Evolutionary conservation across 2,797 vertebrate species (phyloP), one percentile per base, ranked within the genome.

Genomic region (Sebastes aleutianus): DNA sequence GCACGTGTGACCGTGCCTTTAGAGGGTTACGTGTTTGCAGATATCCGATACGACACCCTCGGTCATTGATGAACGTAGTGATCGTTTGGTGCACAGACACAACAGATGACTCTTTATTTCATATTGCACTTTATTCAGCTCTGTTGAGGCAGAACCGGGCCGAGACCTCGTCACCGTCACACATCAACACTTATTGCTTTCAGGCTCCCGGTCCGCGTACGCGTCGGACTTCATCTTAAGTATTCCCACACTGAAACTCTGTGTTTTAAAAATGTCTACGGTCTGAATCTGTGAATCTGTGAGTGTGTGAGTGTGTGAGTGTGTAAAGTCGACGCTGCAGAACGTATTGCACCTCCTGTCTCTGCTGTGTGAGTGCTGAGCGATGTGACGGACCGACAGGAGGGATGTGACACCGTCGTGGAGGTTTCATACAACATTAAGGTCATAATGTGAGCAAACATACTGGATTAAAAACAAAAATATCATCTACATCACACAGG

Each of bases 41-140:
- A 26, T 16, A 10, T 43, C 14, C 31, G 13, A 11, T 8, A 20
- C 2, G 27, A 47, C 20, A 6, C 57, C 3, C 29, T 54, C 56
- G 9, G 4, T 24, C n/a, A 20, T 6, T 20, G 43, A 29, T 24
- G 31, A 22, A 18, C 16, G 13, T 9, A 31, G 66, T 18, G 54
- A 66, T 20, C 13, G 36, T 29, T 27, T 27, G 22, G 8, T 50
- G 69, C 14, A 26, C 4, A 70, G 9, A 87, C 13, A 80, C 14
- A 54, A 67, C 50, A 83, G 56, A 62, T 1, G 24, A 84, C 82
- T 31, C 78, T 9, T 79, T 74, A 50, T 89, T 90, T 86, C 87
- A 94, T 96, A 96, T 96, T 96, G 95, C 96, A 96, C 95, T 96
- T 96, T 96, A 96, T 95, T 96, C 82, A 87, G 87, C 87, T 93